These are phyloP conservation scores for Dromas ardeola DNA, from an alignment of 2,113 vertebrate genomes.

Conservation along the genomic window DNA sequence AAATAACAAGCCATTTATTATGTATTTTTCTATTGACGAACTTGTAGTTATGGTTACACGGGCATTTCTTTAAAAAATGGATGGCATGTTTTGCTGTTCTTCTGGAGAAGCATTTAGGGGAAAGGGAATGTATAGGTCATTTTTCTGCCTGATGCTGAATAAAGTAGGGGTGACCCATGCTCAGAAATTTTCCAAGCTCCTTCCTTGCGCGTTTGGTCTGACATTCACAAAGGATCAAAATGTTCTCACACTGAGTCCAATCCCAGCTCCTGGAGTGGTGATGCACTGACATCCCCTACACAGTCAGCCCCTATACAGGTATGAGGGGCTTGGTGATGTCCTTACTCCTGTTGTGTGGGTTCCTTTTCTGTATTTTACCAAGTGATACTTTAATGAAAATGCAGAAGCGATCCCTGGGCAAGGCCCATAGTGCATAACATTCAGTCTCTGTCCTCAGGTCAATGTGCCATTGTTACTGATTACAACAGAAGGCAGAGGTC, in stretches of 20 bases:
- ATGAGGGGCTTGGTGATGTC: neutral
- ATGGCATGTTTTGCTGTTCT: neutral
- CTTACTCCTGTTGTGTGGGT: neutral
- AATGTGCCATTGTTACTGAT: neutral
- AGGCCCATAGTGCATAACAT: neutral
- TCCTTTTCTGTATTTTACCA: neutral
- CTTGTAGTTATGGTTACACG: neutral
- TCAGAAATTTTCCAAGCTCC: neutral
- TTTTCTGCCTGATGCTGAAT: neutral
- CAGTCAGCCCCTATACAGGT: neutral
- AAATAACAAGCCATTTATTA: conserved; percentile 50
- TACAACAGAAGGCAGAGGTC: neutral
- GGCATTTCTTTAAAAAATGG: neutral
- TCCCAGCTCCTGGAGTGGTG: neutral
- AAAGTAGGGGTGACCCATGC: neutral
- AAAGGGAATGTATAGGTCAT: neutral
- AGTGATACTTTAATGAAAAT: neutral
- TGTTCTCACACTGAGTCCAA: neutral
- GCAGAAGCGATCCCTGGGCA: neutral
- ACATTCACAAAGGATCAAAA: neutral
- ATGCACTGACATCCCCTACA: neutral
- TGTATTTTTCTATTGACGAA: conserved; percentile 4
- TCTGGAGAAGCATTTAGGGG: neutral
- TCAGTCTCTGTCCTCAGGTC: neutral
- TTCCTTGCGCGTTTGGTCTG: neutral